phyloP scores from a whole-genome alignment of 1,140 invertebrate genomes.

The Drosophila littoralis region DNA sequence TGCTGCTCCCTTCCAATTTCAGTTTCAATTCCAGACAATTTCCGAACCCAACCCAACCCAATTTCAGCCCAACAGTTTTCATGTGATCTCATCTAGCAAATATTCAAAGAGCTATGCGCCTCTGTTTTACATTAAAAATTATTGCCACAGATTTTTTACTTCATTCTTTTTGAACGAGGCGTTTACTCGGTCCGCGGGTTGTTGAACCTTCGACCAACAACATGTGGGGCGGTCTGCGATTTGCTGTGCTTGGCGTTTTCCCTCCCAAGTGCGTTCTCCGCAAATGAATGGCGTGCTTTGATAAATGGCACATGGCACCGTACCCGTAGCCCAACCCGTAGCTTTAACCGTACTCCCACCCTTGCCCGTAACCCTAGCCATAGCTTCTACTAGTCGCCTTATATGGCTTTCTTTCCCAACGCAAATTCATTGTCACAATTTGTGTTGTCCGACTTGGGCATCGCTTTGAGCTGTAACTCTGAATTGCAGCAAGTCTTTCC shows the following conservation, averaged over 20 bases:
- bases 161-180: constrained; percentile 40
- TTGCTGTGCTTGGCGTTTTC: constrained; percentile 8
- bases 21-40: constrained; percentile 16
- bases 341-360: not conserved
- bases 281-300: constrained; percentile 60
- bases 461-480: no score
- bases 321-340: constrained; percentile 1
- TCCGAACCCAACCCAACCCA: constrained; percentile 13
- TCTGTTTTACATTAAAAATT: constrained; percentile 64
- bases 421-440: constrained; percentile 54
- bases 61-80: constrained; percentile 6
- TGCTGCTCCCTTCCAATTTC: constrained; percentile 33
- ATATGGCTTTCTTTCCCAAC: constrained; percentile 52
- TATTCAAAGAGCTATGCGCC: constrained; percentile 48
- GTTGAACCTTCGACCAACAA: constrained; percentile 35
- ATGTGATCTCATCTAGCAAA: constrained; percentile 62
- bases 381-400: constrained; percentile 14
- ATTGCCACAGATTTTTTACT: constrained; percentile 49
- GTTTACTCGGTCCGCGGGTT: constrained; percentile 39
- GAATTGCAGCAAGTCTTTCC: constrained; percentile 8
- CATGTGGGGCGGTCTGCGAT: constrained; percentile 46
- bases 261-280: constrained; percentile 29
- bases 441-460: constrained; percentile 2
- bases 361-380: constrained; percentile 3
- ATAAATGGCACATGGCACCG: constrained; percentile 48